A percentile compares a stretch with the other conserved stretches of the same genome.
phyloP scores from a whole-genome alignment of 2,113 vertebrate species.

The Mormyrus lacerda region DNA sequence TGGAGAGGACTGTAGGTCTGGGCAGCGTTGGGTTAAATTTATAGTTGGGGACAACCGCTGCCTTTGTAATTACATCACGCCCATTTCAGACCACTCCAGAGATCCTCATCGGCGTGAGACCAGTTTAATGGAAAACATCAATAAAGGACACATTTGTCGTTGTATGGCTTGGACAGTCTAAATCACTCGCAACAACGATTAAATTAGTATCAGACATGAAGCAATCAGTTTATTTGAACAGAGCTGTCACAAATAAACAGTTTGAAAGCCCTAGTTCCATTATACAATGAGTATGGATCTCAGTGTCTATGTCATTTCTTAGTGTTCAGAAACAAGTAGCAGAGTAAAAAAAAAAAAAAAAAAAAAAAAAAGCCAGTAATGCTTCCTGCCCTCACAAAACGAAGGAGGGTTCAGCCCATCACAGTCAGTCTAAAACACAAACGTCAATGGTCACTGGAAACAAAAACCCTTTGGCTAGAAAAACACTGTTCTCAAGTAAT shows the following conservation, averaged over 20 bases:
- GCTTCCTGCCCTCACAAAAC: neutral
- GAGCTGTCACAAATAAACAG: conserved; percentile 15
- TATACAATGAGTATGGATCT: neutral
- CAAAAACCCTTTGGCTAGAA: neutral
- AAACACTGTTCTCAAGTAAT: conserved; percentile 11
- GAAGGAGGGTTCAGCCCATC: neutral
- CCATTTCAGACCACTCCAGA: neutral
- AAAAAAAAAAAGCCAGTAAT: neutral
- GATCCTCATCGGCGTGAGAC: neutral
- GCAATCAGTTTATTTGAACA: conserved; percentile 18
- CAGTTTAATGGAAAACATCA: neutral
- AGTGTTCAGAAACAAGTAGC: neutral
- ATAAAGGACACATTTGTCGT: neutral
- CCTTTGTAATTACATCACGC: neutral
- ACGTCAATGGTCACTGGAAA: neutral
- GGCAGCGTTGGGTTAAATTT: neutral
- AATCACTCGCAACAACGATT: neutral
- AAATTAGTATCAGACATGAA: conserved; percentile 1
- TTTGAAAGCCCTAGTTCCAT: neutral
- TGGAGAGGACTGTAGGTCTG: neutral
- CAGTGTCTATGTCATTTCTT: neutral
- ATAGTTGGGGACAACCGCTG: neutral
- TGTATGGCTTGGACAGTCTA: neutral
- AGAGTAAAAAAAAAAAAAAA: neutral
- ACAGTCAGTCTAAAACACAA: neutral